Percentiles rank a stretch among this genome's conserved stretches.
Conservation (phyloP, 2,797 vertebrate genomes). For the Rhinoraja longicauda region DNA sequence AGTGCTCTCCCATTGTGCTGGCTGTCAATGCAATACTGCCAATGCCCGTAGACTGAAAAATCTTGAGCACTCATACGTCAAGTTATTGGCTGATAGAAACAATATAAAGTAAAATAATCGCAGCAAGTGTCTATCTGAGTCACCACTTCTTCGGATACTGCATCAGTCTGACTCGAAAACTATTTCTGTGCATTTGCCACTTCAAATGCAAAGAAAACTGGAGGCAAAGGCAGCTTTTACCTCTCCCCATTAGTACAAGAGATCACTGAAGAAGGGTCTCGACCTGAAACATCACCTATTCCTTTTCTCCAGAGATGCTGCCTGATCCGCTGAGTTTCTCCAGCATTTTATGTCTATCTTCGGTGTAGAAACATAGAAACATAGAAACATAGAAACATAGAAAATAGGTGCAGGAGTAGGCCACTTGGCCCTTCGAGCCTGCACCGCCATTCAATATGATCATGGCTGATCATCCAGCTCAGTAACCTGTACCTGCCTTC, state of each 20-base stretch:
- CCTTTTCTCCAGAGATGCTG: too few species aligned
- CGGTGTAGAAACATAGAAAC: too few species aligned
- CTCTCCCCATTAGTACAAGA: background rate
- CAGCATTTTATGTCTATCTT: too few species aligned
- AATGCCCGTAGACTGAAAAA: background rate
- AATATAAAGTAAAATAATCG: background rate
- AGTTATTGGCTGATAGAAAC: background rate
- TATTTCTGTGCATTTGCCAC: background rate
- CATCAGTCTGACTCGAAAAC: background rate
- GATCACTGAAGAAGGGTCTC: background rate
- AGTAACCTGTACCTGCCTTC: too few species aligned
- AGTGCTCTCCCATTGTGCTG: background rate
- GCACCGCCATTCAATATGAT: too few species aligned
- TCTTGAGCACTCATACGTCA: too few species aligned
- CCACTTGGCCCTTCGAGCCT: too few species aligned
- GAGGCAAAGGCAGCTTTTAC: background rate
- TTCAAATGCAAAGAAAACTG: background rate
- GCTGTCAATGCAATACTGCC: background rate
- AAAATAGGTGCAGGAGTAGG: too few species aligned
- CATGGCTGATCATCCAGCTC: too few species aligned
- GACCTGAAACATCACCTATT: too few species aligned
- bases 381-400: too few species aligned
- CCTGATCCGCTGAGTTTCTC: too few species aligned
- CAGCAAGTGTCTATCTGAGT: background rate
- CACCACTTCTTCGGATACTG: background rate